Evolutionary conservation across 2,797 vertebrate species (phyloP).

Genomic region (Enteromius thamalakanensis): DNA sequence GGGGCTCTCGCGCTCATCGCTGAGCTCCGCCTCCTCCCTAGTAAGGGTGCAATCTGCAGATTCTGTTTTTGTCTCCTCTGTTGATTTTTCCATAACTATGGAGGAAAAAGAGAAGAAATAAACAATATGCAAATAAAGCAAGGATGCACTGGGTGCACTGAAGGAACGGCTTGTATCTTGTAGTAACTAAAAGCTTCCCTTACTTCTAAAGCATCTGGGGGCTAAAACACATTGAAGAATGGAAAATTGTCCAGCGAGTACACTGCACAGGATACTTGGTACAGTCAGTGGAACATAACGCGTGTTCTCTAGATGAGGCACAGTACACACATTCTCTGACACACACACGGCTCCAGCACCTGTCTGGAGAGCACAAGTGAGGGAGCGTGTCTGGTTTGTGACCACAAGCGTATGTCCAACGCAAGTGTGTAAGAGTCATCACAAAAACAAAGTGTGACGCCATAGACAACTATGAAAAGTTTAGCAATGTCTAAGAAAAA

Average conservation of each 20-base stretch:
- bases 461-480: not conserved
- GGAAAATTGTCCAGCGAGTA: not conserved
- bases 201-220: not conserved
- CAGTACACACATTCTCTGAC: slow-evolving; percentile 24
- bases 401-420: not conserved
- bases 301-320: slow-evolving; percentile 31
- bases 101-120: not conserved
- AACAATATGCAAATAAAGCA: slow-evolving; percentile 17
- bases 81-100: slow-evolving; percentile 74
- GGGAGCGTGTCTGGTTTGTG: not conserved
- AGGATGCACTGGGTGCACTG: slow-evolving; percentile 6
- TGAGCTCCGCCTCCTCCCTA: slow-evolving; percentile 54
- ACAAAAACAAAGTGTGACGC: not conserved
- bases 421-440: not conserved
- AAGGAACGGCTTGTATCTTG: not conserved
- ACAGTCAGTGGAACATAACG: slow-evolving; percentile 1
- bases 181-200: not conserved
- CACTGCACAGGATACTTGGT: slow-evolving; percentile 7
- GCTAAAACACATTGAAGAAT: slow-evolving; percentile 6
- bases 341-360: slow-evolving; percentile 45
- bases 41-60: slow-evolving; percentile 53
- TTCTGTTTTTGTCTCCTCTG: slow-evolving; percentile 64
- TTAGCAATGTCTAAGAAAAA: not conserved
- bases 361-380: slow-evolving; percentile 41
- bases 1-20: slow-evolving; percentile 54